Percentiles rank a stretch among this genome's conserved stretches.
Evolutionary conservation across 2,888 invertebrate genomes (phyloP).

Genomic region (Papilio elwesi): DNA sequence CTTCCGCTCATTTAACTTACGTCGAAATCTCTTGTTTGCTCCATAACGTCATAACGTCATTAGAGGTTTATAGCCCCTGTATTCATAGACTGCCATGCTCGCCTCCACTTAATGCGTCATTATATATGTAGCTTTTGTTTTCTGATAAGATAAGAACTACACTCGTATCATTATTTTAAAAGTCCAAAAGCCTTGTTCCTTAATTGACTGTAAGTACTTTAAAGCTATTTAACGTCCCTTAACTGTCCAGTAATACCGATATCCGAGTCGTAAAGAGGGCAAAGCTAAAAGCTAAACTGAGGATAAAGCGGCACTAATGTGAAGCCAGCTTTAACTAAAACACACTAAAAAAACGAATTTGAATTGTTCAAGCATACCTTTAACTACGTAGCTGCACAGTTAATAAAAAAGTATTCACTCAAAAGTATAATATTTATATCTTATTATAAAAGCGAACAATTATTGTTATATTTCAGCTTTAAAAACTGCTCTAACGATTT

Average conservation of each 20-base stretch:
- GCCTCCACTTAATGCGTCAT: slow-evolving; percentile 57
- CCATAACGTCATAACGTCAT: slow-evolving; percentile 62
- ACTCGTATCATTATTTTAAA: slow-evolving; percentile 56
- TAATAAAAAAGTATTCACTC: too few relatives aligned
- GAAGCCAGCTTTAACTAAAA: slow-evolving; percentile 29
- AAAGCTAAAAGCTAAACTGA: slow-evolving; percentile 50
- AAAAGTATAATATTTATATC: too few relatives aligned
- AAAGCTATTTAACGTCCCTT: slow-evolving; percentile 63
- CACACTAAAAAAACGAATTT: background rate
- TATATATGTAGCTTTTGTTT: slow-evolving; percentile 56
- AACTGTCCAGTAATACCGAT: slow-evolving; percentile 51
- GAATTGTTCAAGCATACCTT: background rate
- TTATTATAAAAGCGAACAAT: too few relatives aligned
- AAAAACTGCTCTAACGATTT: too few relatives aligned
- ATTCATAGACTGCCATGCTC: slow-evolving; percentile 60
- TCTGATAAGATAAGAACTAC: slow-evolving; percentile 65
- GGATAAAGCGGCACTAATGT: slow-evolving; percentile 41
- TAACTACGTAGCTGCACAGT: too few relatives aligned
- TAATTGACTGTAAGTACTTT: slow-evolving; percentile 68
- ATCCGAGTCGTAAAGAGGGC: slow-evolving; percentile 65
- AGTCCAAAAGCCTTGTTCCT: slow-evolving; percentile 60
- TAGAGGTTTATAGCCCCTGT: slow-evolving; percentile 56
- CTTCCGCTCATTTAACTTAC: slow-evolving; percentile 44
- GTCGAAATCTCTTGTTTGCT: slow-evolving; percentile 57
- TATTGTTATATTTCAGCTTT: too few relatives aligned